phyloP scores from a whole-genome alignment of 2,888 invertebrate genomes.

The Agrochola lota region DNA sequence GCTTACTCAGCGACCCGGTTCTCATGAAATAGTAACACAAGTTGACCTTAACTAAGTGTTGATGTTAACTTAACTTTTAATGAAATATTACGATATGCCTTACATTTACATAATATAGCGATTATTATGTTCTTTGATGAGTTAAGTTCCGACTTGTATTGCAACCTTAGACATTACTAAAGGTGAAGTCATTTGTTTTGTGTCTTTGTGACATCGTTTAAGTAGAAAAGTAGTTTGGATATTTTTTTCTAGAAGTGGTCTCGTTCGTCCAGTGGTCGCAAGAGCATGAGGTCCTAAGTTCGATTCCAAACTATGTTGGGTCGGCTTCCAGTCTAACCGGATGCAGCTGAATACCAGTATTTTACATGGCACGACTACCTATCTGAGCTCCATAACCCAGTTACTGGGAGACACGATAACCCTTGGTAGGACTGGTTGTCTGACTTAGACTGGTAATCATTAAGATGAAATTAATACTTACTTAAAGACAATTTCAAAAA shows the following conservation, averaged over 20 bases:
- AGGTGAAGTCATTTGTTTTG: background rate
- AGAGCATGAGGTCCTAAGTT: too few species aligned
- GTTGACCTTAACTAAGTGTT: constrained; percentile 23
- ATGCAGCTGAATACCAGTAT: too few species aligned
- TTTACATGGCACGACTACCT: too few species aligned
- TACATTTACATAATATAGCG: constrained; percentile 7
- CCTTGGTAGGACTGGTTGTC: background rate
- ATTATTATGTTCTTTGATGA: background rate
- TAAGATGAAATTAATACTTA: background rate
- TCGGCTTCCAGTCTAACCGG: too few species aligned
- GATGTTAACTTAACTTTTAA: constrained; percentile 3
- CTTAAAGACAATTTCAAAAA: background rate
- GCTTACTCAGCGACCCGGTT: constrained; percentile 15
- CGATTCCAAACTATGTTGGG: too few species aligned
- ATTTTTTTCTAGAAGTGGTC: too few species aligned
- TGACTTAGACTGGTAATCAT: too few species aligned
- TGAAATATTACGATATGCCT: background rate
- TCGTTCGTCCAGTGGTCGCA: too few species aligned
- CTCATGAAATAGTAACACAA: constrained; percentile 13
- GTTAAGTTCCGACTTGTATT: background rate
- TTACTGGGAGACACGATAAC: too few species aligned
- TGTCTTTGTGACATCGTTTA: too few species aligned
- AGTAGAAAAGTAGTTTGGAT: too few species aligned
- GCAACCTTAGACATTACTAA: background rate
- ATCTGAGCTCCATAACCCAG: too few species aligned